Conservation (phyloP, 2,113 vertebrate genomes). For the Gasterosteus nipponicus region DNA sequence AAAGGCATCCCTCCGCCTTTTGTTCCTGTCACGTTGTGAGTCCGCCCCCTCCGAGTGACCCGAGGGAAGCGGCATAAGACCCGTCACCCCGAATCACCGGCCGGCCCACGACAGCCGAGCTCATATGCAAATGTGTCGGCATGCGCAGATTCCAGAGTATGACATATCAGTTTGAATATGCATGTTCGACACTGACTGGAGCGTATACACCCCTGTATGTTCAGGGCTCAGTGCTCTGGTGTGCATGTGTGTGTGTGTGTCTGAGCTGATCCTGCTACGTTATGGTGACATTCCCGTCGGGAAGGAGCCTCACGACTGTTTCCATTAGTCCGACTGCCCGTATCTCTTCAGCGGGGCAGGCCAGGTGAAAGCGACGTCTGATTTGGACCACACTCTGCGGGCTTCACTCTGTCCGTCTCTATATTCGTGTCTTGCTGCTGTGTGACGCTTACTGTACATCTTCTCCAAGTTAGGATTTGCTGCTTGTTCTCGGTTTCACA, state of each 20-base stretch:
- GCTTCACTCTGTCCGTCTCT: constrained; percentile 25
- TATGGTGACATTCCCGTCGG: constrained; percentile 80
- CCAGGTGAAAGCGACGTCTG: constrained; percentile 51
- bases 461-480: background rate
- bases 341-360: constrained; percentile 49
- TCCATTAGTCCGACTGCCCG: constrained; percentile 57
- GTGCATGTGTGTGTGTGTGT: constrained; percentile 25
- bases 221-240: constrained; percentile 24
- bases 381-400: constrained; percentile 46
- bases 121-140: constrained; percentile 77
- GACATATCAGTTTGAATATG: constrained; percentile 72
- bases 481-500: constrained; percentile 13
- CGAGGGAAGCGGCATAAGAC: constrained; percentile 69
- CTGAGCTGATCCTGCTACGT: constrained; percentile 56
- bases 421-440: constrained; percentile 1
- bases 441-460: background rate
- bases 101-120: constrained; percentile 42
- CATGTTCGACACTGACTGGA: constrained; percentile 64
- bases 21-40: constrained; percentile 60
- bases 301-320: constrained; percentile 74
- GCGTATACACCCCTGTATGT: constrained; percentile 54
- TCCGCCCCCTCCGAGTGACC: constrained; percentile 54
- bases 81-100: constrained; percentile 71
- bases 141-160: constrained; percentile 51
- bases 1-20: constrained; percentile 45